These are phyloP conservation scores for Malaclemys terrapin DNA, from an alignment of 2,113 vertebrate genomes.

Conservation along the genomic window DNA sequence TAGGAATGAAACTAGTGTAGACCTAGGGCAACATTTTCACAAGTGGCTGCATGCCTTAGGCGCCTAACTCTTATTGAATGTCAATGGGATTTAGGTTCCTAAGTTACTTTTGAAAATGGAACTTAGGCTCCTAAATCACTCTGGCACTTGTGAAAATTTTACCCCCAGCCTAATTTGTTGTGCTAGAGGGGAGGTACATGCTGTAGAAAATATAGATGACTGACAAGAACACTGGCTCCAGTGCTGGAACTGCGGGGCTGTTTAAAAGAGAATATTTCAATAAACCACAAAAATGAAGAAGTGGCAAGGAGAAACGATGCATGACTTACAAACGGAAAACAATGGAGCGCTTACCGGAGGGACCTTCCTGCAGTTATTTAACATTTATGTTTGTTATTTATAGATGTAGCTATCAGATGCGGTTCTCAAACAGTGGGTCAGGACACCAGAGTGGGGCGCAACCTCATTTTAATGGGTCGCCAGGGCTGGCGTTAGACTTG, in stretches of 20 bases:
- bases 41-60: neutral
- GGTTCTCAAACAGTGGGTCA: too few species aligned
- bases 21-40: neutral
- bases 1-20: neutral
- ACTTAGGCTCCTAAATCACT: neutral
- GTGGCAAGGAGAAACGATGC: neutral
- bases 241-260: neutral
- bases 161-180: neutral
- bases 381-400: too few species aligned
- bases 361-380: neutral
- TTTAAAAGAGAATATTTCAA: neutral
- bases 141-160: neutral
- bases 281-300: neutral
- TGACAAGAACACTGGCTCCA: neutral
- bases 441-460: too few species aligned
- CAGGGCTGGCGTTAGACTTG: too few species aligned
- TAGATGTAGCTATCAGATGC: neutral
- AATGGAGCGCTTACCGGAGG: fast-evolving
- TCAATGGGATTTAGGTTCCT: neutral
- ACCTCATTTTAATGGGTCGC: too few species aligned
- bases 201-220: fast-evolving
- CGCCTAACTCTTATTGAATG: neutral
- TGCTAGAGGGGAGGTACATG: neutral
- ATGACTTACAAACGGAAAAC: neutral
- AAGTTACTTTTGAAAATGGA: neutral